These are phyloP conservation scores for Chironomus riparius DNA, from an alignment of 2,888 invertebrate genomes.

Conservation along the genomic window DNA sequence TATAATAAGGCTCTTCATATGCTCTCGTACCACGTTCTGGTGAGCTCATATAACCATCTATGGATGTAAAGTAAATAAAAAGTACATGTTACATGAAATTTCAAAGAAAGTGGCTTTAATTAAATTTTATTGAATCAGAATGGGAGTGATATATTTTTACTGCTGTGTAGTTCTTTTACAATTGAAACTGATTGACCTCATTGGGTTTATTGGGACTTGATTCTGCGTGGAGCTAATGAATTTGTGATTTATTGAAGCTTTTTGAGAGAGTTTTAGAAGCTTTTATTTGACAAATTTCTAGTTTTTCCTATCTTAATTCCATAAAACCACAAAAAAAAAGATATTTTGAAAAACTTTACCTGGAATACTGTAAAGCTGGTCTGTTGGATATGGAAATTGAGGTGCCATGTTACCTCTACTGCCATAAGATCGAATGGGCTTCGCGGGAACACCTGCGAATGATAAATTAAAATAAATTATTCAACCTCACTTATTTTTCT, in stretches of 20 bases:
- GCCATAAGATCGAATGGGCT: slow-evolving; percentile 44
- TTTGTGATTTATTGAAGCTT: no score
- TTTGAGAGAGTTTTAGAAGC: no score
- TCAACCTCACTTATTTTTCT: not conserved
- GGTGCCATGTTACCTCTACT: slow-evolving; percentile 43
- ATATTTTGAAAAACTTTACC: slow-evolving; percentile 34
- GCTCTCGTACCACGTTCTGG: slow-evolving; percentile 69
- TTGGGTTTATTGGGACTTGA: no score
- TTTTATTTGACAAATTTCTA: no score
- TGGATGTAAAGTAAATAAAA: slow-evolving; percentile 21
- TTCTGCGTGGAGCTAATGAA: no score
- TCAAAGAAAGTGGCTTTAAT: not conserved
- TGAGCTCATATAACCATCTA: slow-evolving; percentile 78
- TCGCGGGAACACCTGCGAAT: slow-evolving; percentile 41
- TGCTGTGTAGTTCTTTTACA: no score
- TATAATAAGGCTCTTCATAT: slow-evolving; percentile 82
- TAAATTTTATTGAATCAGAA: no score
- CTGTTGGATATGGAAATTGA: slow-evolving; percentile 42
- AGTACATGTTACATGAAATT: not conserved
- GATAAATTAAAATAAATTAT: slow-evolving; percentile 22
- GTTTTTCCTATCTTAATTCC: no score
- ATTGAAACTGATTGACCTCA: no score
- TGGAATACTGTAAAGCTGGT: slow-evolving; percentile 45
- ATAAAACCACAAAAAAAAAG: not conserved
- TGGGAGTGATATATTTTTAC: no score